Conservation (phyloP, 2,888 invertebrate species). For the Latrodectus hesperus region DNA sequence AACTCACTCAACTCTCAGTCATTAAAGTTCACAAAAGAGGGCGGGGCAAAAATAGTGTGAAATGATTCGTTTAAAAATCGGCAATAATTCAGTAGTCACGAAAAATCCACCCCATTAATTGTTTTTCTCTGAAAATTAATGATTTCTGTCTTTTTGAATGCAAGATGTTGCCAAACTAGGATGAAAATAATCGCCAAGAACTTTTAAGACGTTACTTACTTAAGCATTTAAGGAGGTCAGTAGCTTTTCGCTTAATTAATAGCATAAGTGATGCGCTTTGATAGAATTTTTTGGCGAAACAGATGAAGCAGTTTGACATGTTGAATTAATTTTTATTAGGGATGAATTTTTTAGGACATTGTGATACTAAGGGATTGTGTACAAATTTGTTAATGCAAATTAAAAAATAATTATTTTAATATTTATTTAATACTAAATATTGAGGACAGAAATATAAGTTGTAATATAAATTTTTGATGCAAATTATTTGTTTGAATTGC, state of each 20-base stretch:
- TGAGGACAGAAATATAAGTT: too few relatives aligned
- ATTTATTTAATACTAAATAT: too few relatives aligned
- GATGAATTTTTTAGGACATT: background rate
- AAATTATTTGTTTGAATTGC: too few relatives aligned
- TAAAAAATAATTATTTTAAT: too few relatives aligned
- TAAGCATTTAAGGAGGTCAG: slow-evolving; percentile 23
- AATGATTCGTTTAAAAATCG: background rate
- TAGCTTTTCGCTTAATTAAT: slow-evolving; percentile 43
- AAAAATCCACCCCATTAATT: slow-evolving; percentile 18
- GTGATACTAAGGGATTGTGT: too few relatives aligned
- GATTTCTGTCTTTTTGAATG: slow-evolving; percentile 1
- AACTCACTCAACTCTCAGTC: too few relatives aligned
- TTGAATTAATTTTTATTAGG: slow-evolving; percentile 44
- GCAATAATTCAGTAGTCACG: slow-evolving; percentile 37
- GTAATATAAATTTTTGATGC: too few relatives aligned
- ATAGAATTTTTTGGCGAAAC: slow-evolving; percentile 53
- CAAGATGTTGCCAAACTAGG: slow-evolving; percentile 2
- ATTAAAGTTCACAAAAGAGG: too few relatives aligned
- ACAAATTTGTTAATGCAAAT: too few relatives aligned
- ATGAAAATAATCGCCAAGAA: background rate
- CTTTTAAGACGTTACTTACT: slow-evolving; percentile 28
- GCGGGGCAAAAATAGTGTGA: too few relatives aligned
- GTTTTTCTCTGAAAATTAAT: slow-evolving; percentile 44
- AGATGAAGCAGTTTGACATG: slow-evolving; percentile 35
- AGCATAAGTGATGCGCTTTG: slow-evolving; percentile 50